Conservation (phyloP, 1,140 invertebrate species). For the Idris sp. region DNA sequence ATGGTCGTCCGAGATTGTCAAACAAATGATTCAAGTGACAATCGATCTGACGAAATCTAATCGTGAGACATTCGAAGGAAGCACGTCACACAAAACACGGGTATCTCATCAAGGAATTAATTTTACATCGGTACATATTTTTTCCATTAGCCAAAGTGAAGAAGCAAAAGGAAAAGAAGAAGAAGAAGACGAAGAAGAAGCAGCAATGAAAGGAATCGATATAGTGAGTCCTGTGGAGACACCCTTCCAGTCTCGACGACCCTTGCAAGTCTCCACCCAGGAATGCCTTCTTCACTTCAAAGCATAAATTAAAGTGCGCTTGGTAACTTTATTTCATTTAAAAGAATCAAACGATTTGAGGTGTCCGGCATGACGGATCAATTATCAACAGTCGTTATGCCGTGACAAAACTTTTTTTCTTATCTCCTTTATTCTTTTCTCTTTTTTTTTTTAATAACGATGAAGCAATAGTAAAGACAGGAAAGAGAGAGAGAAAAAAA, state of each 20-base stretch:
- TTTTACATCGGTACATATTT: constrained; percentile 65
- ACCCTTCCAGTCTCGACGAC: constrained; percentile 41
- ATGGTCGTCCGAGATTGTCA: constrained; percentile 8
- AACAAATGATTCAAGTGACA: constrained; percentile 18
- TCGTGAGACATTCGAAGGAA: constrained; percentile 23
- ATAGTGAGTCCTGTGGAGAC: constrained; percentile 45
- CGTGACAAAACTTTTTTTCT: neutral
- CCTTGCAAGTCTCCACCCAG: constrained; percentile 11
- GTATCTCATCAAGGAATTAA: constrained; percentile 60
- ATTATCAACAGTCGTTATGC: constrained; percentile 13
- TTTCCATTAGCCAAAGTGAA: constrained; percentile 60
- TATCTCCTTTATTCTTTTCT: neutral
- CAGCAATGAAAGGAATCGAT: constrained; percentile 47
- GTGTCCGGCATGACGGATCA: constrained; percentile 19
- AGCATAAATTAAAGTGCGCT: constrained; percentile 52
- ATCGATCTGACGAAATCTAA: constrained; percentile 38
- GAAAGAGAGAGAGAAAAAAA: neutral
- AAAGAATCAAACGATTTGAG: constrained; percentile 36
- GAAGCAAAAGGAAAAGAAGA: constrained; percentile 41
- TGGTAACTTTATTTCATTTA: constrained; percentile 43
- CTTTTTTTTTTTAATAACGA: neutral
- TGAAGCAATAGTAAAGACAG: no score
- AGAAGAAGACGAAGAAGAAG: no score
- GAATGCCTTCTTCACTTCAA: constrained; percentile 24
- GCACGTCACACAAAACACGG: constrained; percentile 49